Evolutionary conservation across 2,888 invertebrate species (phyloP), one percentile per base, ranked within the genome.

Genomic region (Perithous albicinctus): DNA sequence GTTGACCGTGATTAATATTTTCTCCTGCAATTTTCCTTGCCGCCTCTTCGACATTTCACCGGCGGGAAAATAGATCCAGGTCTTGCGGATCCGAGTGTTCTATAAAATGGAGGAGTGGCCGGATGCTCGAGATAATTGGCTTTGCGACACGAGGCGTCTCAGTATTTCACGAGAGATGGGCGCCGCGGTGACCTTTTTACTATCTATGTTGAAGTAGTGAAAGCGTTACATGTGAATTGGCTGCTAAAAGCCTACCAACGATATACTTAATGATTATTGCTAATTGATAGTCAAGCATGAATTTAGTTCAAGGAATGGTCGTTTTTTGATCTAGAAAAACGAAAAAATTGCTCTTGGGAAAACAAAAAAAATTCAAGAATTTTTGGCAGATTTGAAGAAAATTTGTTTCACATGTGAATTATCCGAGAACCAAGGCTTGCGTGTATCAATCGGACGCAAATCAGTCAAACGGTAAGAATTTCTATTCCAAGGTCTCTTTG

Each of bases 71-170:
- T n/a, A 43, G 61, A 54, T 78, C 23, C 59, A 61, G 23, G 41
- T 41, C 51, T 74, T 8, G 54, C 54, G 79, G 63, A 74, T 69
- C 63, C 41, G 6, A 18, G 18, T 66, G 80, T 72, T 64, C 63
- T 72, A 76, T 72, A 66, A 69, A 29, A 38, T 46, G 59, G 66
- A 59, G 48, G 70, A 76, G 76, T 76, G 59, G 59, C 80, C 80
- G 80, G 80, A 76, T 66, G 76, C 59, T 26, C 48, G 66, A 38
- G 66, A 59, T 72, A 76, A 80, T 61, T 35, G 54, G 20, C 48
- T 66, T 59, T 23, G 54, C 72, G 70, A 61, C 64, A 72, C 46
- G 43, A 63, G 51, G 35, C 10, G 32, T 26, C 29, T 51, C 18
- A 20, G 18, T 26, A 5, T 48, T 51, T 15, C 69, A 32, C 29